These are phyloP conservation scores for Rugalucina vietnamica DNA, from an alignment of 2,888 invertebrate genomes.

Conservation along the genomic window DNA sequence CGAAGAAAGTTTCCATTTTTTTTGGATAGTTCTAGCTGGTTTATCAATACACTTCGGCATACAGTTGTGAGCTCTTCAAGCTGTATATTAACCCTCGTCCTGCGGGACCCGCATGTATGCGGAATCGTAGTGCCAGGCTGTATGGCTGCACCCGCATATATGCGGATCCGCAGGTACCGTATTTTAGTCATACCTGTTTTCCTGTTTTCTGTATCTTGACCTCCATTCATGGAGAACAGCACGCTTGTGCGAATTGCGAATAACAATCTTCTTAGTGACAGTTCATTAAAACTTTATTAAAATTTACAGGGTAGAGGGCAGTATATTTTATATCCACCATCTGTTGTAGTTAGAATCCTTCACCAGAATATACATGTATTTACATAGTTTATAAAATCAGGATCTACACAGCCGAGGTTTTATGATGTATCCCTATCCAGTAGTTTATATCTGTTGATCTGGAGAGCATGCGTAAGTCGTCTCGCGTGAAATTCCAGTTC, in stretches of 20 bases:
- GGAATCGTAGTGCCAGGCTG: too few relatives aligned
- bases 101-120: too few relatives aligned
- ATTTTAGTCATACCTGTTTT: too few relatives aligned
- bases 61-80: too few relatives aligned
- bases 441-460: background rate
- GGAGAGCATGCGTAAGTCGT: background rate
- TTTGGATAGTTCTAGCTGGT: too few relatives aligned
- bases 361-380: background rate
- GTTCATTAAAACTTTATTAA: background rate
- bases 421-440: too few relatives aligned
- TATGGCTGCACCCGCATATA: too few relatives aligned
- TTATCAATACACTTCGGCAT: too few relatives aligned
- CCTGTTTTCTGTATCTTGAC: background rate
- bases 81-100: too few relatives aligned
- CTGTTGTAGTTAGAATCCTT: background rate
- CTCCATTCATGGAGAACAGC: background rate
- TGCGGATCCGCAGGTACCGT: too few relatives aligned
- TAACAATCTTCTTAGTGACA: background rate
- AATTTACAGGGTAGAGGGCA: background rate
- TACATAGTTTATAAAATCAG: background rate
- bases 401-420: background rate
- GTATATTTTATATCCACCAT: background rate
- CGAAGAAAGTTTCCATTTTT: too few relatives aligned
- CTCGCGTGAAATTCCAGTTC: background rate
- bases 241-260: background rate